phyloP scores from a whole-genome alignment of 2,113 vertebrate genomes.

The Corythaeola cristata region DNA sequence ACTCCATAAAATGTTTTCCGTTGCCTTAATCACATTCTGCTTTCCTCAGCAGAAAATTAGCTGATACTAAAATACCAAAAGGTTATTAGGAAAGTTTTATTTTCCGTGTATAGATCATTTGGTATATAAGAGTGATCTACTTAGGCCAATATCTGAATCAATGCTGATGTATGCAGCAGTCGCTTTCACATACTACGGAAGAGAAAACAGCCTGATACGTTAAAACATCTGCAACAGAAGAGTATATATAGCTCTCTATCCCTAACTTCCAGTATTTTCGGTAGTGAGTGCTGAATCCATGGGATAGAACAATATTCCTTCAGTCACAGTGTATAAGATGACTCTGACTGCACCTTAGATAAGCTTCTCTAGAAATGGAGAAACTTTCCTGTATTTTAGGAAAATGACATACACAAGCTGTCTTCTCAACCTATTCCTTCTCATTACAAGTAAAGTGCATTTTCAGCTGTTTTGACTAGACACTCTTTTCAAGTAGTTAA shows the following conservation, averaged over 20 bases:
- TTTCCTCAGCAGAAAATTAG: conserved; percentile 74
- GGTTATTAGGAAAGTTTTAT: conserved; percentile 56
- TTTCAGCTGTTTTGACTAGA: neutral
- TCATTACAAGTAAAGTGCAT: neutral
- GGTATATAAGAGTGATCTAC: conserved; percentile 26
- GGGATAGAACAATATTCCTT: neutral
- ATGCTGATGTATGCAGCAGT: conserved; percentile 30
- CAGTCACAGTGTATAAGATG: neutral
- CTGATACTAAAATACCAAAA: conserved; percentile 63
- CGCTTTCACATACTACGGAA: neutral
- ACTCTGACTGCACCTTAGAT: neutral
- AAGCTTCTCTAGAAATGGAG: neutral
- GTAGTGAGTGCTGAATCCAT: neutral
- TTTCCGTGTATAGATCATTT: conserved; percentile 30
- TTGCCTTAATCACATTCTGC: conserved; percentile 71
- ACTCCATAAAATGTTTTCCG: conserved; percentile 74
- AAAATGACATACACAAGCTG: neutral
- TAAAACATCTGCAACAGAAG: neutral
- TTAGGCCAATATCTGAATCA: conserved; percentile 37
- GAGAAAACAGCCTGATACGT: neutral
- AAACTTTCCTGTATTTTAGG: neutral
- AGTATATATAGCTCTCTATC: neutral
- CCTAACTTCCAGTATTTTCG: neutral
- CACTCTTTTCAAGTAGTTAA: neutral
- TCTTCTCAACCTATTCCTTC: neutral